Evolutionary conservation across 2,797 vertebrate species (phyloP).

Genomic region (Spinus olivaceus): DNA sequence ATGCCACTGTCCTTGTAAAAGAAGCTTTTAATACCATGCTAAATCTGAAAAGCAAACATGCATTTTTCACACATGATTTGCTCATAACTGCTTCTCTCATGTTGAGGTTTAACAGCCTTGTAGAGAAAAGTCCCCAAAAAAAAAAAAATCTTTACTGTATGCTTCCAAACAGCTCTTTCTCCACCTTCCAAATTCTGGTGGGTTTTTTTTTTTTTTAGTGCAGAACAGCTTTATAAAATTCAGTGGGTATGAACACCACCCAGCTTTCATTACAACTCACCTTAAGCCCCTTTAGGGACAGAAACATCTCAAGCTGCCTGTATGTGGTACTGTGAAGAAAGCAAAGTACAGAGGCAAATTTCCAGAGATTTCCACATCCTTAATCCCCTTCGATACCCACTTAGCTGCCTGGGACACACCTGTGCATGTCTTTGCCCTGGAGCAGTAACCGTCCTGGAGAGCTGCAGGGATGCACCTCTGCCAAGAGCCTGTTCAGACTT

Average conservation of each 20-base stretch:
- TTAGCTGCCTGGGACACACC: background rate
- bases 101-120: background rate
- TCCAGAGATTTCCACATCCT: constrained; percentile 10
- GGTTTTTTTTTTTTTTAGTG: accelerated
- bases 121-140: background rate
- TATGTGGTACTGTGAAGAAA: background rate
- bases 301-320: background rate
- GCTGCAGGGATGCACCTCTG: background rate
- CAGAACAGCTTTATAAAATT: background rate
- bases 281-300: background rate
- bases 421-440: background rate
- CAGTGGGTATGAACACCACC: background rate
- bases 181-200: background rate
- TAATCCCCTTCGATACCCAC: background rate
- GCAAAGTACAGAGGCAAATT: background rate
- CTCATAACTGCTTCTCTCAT: background rate
- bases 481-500: constrained; percentile 18
- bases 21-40: background rate
- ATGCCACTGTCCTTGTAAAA: background rate
- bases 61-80: background rate
- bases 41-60: background rate
- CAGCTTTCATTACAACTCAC: background rate
- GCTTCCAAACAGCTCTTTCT: background rate
- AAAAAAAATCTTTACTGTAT: background rate
- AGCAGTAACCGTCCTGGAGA: background rate